phyloP scores from a whole-genome alignment of 2,888 invertebrate species.

The Zygaena filipendulae region DNA sequence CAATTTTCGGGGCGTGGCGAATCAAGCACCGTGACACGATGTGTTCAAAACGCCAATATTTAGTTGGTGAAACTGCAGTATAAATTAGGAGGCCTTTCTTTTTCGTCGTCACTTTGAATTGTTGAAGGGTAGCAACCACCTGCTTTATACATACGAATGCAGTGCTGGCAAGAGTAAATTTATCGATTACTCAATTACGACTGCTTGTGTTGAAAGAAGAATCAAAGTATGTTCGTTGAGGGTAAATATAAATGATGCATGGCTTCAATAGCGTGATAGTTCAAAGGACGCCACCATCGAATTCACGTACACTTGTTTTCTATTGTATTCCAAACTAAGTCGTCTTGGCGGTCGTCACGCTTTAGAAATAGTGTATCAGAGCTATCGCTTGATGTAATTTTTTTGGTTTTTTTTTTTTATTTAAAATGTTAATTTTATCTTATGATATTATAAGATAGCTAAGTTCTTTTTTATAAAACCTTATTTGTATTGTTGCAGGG shows the following conservation, averaged over 20 bases:
- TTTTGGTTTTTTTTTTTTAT: too few relatives aligned
- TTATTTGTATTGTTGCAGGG: too few relatives aligned
- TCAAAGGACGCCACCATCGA: slow-evolving; percentile 53
- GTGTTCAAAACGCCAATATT: slow-evolving; percentile 66
- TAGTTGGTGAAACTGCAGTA: slow-evolving; percentile 51
- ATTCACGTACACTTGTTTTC: slow-evolving; percentile 31
- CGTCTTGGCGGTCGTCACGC: slow-evolving; percentile 24
- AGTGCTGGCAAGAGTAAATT: too few relatives aligned
- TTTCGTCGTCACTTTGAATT: slow-evolving; percentile 38
- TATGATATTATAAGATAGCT: too few relatives aligned
- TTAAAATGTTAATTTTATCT: too few relatives aligned
- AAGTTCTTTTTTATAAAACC: too few relatives aligned
- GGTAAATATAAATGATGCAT: slow-evolving; percentile 69
- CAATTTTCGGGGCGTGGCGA: slow-evolving; percentile 68
- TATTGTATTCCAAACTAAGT: slow-evolving; percentile 34
- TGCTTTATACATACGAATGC: too few relatives aligned
- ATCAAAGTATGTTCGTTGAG: slow-evolving; percentile 66
- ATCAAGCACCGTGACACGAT: slow-evolving; percentile 65
- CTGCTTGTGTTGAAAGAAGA: slow-evolving; percentile 52
- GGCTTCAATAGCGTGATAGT: slow-evolving; percentile 71
- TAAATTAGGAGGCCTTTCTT: slow-evolving; percentile 54
- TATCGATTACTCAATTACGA: slow-evolving; percentile 54
- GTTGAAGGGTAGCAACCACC: slow-evolving; percentile 35
- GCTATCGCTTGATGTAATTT: too few relatives aligned
- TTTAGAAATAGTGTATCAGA: too few relatives aligned